Conservation (phyloP, 2,888 invertebrate genomes). For the Seladonia tumulorum region DNA sequence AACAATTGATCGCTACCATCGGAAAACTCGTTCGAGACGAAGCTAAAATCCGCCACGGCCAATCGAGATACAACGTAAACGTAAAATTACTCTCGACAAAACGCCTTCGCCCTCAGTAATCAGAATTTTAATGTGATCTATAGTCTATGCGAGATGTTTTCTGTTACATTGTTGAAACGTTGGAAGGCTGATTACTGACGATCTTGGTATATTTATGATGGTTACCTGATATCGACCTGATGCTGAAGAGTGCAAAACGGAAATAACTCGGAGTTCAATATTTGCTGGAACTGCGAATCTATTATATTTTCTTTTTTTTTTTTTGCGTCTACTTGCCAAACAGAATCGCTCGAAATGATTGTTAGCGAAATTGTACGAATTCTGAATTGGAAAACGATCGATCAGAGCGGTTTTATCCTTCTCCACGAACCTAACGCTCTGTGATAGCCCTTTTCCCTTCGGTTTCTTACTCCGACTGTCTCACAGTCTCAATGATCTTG, state of each 20-base stretch:
- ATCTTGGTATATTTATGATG: slow-evolving; percentile 15
- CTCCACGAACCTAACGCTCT: slow-evolving; percentile 65
- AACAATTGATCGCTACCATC: slow-evolving; percentile 2
- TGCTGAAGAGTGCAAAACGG: slow-evolving; percentile 35
- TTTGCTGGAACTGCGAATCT: slow-evolving; percentile 12
- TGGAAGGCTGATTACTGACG: background rate
- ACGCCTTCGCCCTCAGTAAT: background rate
- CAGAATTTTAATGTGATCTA: background rate
- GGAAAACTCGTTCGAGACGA: background rate
- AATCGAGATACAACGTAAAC: slow-evolving; percentile 3
- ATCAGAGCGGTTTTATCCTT: slow-evolving; percentile 55
- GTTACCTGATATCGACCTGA: slow-evolving; percentile 38
- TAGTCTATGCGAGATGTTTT: background rate
- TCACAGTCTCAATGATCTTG: slow-evolving; percentile 43
- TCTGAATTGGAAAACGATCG: slow-evolving; percentile 48
- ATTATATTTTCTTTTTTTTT: slow-evolving; percentile 15
- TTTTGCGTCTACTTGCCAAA: background rate
- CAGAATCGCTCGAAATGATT: slow-evolving; percentile 20
- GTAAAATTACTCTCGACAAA: background rate
- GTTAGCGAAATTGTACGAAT: slow-evolving; percentile 25
- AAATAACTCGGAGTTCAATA: slow-evolving; percentile 18
- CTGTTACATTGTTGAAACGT: background rate
- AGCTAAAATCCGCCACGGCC: background rate
- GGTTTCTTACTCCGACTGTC: background rate
- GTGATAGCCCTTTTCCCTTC: slow-evolving; percentile 63